Evolutionary conservation across 2,113 vertebrate genomes (phyloP), one percentile per base, ranked within the genome.

Genomic region (Aythya baeri): DNA sequence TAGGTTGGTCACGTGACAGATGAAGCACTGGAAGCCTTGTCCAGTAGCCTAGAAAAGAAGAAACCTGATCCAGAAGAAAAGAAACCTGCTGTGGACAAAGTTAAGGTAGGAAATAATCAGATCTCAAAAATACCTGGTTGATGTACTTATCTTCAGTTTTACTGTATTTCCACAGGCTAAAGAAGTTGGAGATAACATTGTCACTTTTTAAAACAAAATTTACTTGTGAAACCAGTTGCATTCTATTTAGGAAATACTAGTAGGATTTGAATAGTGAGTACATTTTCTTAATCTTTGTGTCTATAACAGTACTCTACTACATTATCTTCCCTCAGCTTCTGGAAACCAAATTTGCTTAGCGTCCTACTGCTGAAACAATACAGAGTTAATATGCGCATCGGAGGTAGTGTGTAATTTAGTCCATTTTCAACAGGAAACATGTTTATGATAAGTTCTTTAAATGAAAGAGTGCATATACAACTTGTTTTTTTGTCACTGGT

Each of bases 1-100:
- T 71, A 98, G 97, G 91, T 92, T 68, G 71, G 61, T 77, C 21
- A 8, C 1, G 46, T 72, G 23, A 43, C 96, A 22, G 96, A 93
- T 17, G 97, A 98, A 55, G 96, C 96, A 9, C 74, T 98, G 5
- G 97, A 98, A 79, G 94, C 96, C 67, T 96, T 98, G 92, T 97
- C 97, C 55, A 96, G 96, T 12, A 98, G 97, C 88, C 90, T 98
- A 17, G 97, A 96, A n/a, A 88, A 94, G 74, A 97, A 17, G 25
- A 82, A 98, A 52, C 89, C 94, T 46, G 96, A 96, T n/a, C 97
- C 95, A 86, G 94, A 96, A 14, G 93, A 94, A 22, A 96, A 92
- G 20, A 97, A 98, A 50, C 96, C 97, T 88, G 43, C 29, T 77
- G 91, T 94, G 59, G 98, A 98, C 95, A 95, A 97, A 97, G 59